phyloP scores from a whole-genome alignment of 2,113 vertebrate species.

The Columba janthina region DNA sequence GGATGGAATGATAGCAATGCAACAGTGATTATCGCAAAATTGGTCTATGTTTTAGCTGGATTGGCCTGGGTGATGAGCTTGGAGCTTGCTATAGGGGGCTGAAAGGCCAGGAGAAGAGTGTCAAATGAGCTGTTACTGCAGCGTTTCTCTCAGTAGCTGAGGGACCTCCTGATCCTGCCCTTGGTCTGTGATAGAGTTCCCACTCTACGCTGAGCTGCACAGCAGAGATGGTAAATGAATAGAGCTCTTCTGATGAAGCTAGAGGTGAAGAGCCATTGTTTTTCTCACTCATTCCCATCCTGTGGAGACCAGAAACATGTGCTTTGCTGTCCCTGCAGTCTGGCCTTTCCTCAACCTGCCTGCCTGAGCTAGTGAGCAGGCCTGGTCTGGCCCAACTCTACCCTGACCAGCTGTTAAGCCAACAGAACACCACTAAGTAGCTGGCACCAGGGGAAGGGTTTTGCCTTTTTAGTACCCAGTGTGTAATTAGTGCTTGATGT shows the following conservation, averaged over 20 bases:
- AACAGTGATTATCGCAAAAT: not conserved
- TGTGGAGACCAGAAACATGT: constrained; percentile 61
- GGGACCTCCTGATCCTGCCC: not conserved
- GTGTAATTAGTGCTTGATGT: constrained; percentile 86
- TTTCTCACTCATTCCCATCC: constrained; percentile 25
- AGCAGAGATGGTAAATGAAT: not conserved
- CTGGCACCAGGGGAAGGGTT: constrained; percentile 79
- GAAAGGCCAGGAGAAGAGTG: not conserved
- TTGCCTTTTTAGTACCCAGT: constrained; percentile 83
- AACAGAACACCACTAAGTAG: constrained; percentile 78
- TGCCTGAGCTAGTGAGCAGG: constrained; percentile 68
- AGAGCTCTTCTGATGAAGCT: not conserved
- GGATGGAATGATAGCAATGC: not conserved
- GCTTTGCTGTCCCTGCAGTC: constrained; percentile 55
- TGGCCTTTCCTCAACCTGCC: constrained; percentile 70
- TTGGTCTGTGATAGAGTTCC: not conserved
- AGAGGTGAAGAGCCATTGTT: constrained; percentile 62
- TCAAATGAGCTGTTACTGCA: not conserved
- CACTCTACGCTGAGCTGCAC: not conserved
- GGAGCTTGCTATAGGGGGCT: not conserved
- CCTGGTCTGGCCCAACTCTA: constrained; percentile 68
- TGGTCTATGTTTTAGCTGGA: not conserved
- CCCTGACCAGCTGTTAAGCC: constrained; percentile 81
- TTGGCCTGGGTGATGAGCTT: not conserved
- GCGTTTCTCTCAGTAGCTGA: not conserved